Base-by-base conservation (phyloP, 2,888 invertebrate genomes). In the Venustoraphidia nigricollis region DNA sequence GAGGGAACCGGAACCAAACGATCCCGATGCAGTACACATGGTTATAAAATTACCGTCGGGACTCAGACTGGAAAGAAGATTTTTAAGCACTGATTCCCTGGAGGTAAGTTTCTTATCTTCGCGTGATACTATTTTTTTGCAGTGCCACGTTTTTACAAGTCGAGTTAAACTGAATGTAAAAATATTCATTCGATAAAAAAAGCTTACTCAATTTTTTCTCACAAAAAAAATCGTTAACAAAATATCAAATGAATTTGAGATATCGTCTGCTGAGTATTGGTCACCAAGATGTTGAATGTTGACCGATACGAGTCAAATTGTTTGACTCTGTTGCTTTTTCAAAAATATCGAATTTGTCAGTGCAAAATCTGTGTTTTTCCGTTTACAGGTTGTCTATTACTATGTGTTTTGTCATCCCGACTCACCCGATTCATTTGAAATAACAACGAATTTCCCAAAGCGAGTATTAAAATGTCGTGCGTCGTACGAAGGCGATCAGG, bases 371-470 rank as follows among this genome's bases (percentile, higher is more conserved):
- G 27, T 27, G 35, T 44, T 48, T 47, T 54, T 55, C 50, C 54
- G 55, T 52, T 74, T 77, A 36, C 71, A 96, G 93, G 86, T 88
- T 63, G 77, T 98, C 53, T 93, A 92, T 69, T 85, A 91, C 67
- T 96, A 87, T 70, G 88, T 96, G 54, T 94, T 95, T 70, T 93
- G 94, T 62, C 92, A 96, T 69, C 90, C 92, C 5, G 81, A 83
- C 57, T 83, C 95, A 10, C 96, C 96, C 2, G 79, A 91, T 63
- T 82, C 84, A 62, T 96, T 96, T 64, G 92, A 95, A 71, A 91
- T 96, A 54, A 90, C 91, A 44, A 93, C 92, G 54, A 95, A 94
- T 70, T 96, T 91, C 66, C 96, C 96, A 1, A 88, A 91, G 63
- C 79, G 89, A 53, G 79, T 85, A 52, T 70, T 96, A 47, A 75